phyloP scores from a whole-genome alignment of 2,888 invertebrate genomes.

The Xylota segnis region DNA sequence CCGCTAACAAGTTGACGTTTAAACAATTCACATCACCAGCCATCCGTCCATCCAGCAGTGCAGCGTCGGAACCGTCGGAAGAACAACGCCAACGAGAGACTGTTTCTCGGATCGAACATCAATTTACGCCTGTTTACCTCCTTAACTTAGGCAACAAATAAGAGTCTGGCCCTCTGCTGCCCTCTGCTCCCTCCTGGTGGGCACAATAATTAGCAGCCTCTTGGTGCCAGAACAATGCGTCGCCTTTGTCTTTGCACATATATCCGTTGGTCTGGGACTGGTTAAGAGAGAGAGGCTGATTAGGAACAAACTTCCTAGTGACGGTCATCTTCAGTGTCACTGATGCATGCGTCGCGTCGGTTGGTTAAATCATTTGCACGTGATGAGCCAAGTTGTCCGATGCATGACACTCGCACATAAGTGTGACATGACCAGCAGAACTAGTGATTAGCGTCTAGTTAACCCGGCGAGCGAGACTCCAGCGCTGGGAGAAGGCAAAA shows the following conservation, averaged over 20 bases:
- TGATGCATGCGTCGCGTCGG: conserved; percentile 68
- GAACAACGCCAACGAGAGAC: neutral
- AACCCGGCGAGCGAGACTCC: conserved; percentile 32
- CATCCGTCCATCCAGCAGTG: conserved; percentile 55
- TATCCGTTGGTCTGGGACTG: conserved; percentile 57
- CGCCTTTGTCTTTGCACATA: conserved; percentile 68
- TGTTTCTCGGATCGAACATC: conserved; percentile 74
- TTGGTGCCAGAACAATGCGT: conserved; percentile 69
- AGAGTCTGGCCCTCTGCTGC: conserved; percentile 45
- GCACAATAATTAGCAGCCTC: conserved; percentile 63
- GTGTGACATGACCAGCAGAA: conserved; percentile 68
- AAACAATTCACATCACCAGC: conserved; percentile 73
- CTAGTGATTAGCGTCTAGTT: conserved; percentile 74
- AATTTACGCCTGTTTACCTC: conserved; percentile 81
- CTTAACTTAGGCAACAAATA: conserved; percentile 81
- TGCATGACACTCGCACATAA: conserved; percentile 76
- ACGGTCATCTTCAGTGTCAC: conserved; percentile 73
- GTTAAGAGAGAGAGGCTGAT: conserved; percentile 68
- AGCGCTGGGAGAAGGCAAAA: conserved; percentile 5
- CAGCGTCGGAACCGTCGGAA: neutral
- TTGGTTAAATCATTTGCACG: conserved; percentile 73
- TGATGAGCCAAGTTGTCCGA: conserved; percentile 69
- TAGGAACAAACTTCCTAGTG: conserved; percentile 76
- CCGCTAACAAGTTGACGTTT: conserved; percentile 77
- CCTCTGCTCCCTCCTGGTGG: neutral